A percentile compares a stretch with the other conserved stretches of the same genome.
Conservation (phyloP, 2,888 invertebrate genomes). For the Craniophora ligustri region DNA sequence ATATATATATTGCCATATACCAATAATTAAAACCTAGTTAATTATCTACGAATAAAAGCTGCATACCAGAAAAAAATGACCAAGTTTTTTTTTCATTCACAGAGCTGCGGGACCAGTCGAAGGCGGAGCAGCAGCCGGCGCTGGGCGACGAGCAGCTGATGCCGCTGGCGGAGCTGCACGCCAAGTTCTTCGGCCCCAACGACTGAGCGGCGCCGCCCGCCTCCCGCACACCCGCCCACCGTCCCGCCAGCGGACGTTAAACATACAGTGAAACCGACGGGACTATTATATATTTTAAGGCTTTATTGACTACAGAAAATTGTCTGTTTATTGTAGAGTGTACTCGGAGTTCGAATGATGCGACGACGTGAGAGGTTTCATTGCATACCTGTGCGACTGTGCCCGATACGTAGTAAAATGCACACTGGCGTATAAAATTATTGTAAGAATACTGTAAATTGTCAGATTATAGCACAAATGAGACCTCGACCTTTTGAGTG, state of each 20-base stretch:
- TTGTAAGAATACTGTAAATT: constrained; percentile 31
- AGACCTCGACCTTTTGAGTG: constrained; percentile 9
- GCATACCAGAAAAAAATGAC: too few species aligned
- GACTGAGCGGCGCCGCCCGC: constrained; percentile 58
- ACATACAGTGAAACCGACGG: constrained; percentile 28
- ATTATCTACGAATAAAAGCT: too few species aligned
- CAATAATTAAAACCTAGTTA: too few species aligned
- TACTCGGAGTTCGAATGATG: constrained; percentile 12
- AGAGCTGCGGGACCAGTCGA: constrained; percentile 83
- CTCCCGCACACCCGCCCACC: background rate
- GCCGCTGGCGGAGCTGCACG: constrained; percentile 73
- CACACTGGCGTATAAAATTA: constrained; percentile 29
- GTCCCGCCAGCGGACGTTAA: constrained; percentile 26
- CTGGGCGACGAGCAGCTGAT: constrained; percentile 78
- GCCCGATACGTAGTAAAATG: constrained; percentile 38
- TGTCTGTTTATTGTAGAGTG: constrained; percentile 28
- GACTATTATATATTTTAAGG: constrained; percentile 44
- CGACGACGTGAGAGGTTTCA: constrained; percentile 18
- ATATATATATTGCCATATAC: too few species aligned
- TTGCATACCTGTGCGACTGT: constrained; percentile 26
- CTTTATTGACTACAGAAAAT: constrained; percentile 47
- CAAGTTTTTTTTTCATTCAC: constrained; percentile 4
- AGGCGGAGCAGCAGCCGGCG: constrained; percentile 78
- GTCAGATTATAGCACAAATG: constrained; percentile 19
- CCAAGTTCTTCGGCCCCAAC: constrained; percentile 69